Percentiles rank a stretch among this genome's conserved stretches.
phyloP scores from a whole-genome alignment of 2,888 invertebrate species.

The Biston stratarius region DNA sequence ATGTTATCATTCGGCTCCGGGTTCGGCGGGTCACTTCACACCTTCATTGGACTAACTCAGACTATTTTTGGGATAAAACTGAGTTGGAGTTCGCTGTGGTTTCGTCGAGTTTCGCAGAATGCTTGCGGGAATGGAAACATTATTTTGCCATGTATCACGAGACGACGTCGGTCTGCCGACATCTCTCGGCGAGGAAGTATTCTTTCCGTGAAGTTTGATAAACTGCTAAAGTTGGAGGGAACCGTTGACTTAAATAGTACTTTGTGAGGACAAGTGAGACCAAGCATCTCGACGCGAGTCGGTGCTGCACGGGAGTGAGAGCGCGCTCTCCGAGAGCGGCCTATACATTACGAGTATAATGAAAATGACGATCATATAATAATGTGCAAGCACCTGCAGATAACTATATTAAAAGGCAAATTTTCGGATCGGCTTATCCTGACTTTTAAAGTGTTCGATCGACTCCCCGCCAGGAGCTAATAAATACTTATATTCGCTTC shows the following conservation, averaged over 20 bases:
- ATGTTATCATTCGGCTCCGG: too few relatives aligned
- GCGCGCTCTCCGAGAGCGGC: too few relatives aligned
- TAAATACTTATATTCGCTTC: slow-evolving; percentile 29
- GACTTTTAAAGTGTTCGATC: too few relatives aligned
- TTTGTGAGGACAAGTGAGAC: too few relatives aligned
- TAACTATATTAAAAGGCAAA: too few relatives aligned
- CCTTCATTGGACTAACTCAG: neutral
- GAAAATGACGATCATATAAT: too few relatives aligned
- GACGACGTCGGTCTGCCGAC: slow-evolving; percentile 6
- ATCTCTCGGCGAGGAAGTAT: slow-evolving; percentile 14
- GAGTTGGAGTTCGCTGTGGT: neutral
- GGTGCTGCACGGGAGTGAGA: too few relatives aligned
- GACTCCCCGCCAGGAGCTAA: slow-evolving; percentile 17
- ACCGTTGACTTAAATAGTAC: neutral
- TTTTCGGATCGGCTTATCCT: too few relatives aligned
- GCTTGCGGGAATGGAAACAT: slow-evolving; percentile 1
- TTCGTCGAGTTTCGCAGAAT: neutral
- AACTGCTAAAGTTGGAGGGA: slow-evolving; percentile 31
- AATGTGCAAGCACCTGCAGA: too few relatives aligned
- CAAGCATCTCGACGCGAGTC: too few relatives aligned
- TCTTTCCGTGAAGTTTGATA: slow-evolving; percentile 34
- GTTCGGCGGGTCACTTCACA: too few relatives aligned
- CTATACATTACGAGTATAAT: too few relatives aligned
- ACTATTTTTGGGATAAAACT: neutral
- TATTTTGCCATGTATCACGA: slow-evolving; percentile 21